phyloP scores from a whole-genome alignment of 2,888 invertebrate genomes.

The Drosophila engyochracea region DNA sequence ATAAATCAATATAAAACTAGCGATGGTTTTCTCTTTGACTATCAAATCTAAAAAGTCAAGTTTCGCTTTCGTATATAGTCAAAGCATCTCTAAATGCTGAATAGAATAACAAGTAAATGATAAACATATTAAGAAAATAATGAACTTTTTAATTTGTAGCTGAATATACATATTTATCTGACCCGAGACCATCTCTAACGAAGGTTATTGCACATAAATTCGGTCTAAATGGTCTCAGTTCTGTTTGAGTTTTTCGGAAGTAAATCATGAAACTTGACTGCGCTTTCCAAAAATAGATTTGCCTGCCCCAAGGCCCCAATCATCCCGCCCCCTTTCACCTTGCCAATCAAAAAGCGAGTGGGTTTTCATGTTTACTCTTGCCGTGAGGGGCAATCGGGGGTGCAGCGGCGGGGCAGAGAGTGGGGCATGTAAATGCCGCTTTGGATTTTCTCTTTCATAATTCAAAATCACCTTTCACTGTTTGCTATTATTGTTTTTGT shows the following conservation, averaged over 20 bases:
- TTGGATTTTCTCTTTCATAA: constrained; percentile 70
- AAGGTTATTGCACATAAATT: constrained; percentile 37
- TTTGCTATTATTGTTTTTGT: constrained; percentile 37
- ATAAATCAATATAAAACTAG: constrained; percentile 1
- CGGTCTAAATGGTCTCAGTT: constrained; percentile 44
- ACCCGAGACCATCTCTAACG: constrained; percentile 14
- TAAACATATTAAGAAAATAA: background rate
- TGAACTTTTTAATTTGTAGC: background rate
- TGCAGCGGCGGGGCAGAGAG: background rate
- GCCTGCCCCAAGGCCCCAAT: background rate
- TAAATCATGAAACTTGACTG: constrained; percentile 76
- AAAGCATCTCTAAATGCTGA: background rate
- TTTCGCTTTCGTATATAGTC: background rate
- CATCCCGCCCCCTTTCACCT: background rate
- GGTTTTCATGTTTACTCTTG: constrained; percentile 18
- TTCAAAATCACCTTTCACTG: constrained; percentile 72
- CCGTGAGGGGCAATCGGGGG: background rate
- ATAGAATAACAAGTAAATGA: background rate
- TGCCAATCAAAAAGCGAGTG: constrained; percentile 10
- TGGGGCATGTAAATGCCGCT: constrained; percentile 48
- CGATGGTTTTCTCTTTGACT: background rate
- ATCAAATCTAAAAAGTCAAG: background rate
- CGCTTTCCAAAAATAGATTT: constrained; percentile 54
- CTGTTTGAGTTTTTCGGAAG: constrained; percentile 55
- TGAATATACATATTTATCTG: background rate